Conservation (phyloP, 1,140 invertebrate species). For the Probaryconus sp. region DNA sequence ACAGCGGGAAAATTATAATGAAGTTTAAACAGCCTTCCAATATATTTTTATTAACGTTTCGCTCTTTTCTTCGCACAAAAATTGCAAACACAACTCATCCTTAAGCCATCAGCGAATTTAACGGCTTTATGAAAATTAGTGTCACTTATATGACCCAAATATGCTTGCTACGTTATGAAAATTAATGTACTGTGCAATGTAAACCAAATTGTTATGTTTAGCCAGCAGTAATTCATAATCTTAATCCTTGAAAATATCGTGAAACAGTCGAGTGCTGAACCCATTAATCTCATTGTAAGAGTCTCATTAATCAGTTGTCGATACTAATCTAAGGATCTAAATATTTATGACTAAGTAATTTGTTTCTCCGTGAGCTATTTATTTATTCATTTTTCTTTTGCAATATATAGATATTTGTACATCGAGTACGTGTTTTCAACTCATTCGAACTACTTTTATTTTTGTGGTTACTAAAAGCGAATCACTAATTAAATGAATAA, state of each 20-base stretch:
- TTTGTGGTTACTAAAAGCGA: too few species aligned
- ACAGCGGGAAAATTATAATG: not conserved
- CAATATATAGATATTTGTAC: too few species aligned
- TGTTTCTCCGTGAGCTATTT: too few species aligned
- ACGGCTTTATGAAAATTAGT: slow-evolving; percentile 18
- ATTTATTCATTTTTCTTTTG: too few species aligned
- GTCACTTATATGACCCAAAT: slow-evolving; percentile 33
- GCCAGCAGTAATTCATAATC: slow-evolving; percentile 11
- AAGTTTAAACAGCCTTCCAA: not conserved
- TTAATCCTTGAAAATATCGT: slow-evolving; percentile 10
- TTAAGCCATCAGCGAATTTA: too few species aligned
- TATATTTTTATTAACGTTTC: slow-evolving; percentile 3
- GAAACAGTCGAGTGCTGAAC: not conserved
- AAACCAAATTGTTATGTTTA: slow-evolving; percentile 23
- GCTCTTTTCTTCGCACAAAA: too few species aligned
- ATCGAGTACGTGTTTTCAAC: too few species aligned
- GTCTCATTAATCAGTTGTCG: not conserved
- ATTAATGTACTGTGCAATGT: slow-evolving; percentile 17
- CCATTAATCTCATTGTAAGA: not conserved
- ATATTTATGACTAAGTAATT: too few species aligned
- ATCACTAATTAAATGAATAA: too few species aligned
- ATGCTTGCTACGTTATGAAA: slow-evolving; percentile 22
- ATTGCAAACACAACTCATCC: not conserved
- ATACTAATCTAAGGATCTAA: too few species aligned
- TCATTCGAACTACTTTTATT: too few species aligned